Evolutionary conservation across 2,113 vertebrate genomes (phyloP).

Genomic region (Zosterops hypoxanthus): DNA sequence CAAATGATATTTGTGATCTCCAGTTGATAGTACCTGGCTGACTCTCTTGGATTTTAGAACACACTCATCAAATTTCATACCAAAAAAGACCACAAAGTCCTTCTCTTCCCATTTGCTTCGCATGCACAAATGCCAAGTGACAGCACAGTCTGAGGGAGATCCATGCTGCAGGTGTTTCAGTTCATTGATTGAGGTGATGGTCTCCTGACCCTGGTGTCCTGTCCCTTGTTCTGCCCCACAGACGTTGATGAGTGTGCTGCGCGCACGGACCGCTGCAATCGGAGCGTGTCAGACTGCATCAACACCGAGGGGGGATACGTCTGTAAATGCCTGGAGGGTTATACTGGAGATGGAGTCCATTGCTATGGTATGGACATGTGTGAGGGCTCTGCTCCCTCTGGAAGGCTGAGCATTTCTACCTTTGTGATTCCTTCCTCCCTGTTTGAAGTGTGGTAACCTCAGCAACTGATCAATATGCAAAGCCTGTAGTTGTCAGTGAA

Average conservation of each 20-base stretch:
- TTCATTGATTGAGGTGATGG: fast-evolving
- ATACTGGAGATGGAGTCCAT: slow-evolving; percentile 71
- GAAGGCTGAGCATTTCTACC: background rate
- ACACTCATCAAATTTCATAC: background rate
- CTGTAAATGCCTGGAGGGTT: slow-evolving; percentile 78
- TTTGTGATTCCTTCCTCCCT: background rate
- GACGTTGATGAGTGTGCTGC: slow-evolving; percentile 76
- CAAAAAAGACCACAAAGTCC: background rate
- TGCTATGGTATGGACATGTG: slow-evolving; percentile 70
- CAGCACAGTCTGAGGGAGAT: background rate
- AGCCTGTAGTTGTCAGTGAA: background rate
- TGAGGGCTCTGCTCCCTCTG: background rate
- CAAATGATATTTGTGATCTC: background rate
- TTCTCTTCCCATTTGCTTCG: background rate
- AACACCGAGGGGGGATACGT: slow-evolving; percentile 77
- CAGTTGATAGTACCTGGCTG: background rate
- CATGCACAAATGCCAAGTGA: background rate
- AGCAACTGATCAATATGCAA: background rate
- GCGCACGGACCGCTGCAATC: slow-evolving; percentile 38
- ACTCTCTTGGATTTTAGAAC: background rate
- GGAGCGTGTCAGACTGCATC: slow-evolving; percentile 53
- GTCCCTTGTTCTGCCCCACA: background rate
- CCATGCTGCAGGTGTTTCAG: background rate
- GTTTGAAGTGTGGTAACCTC: background rate
- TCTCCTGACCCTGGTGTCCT: fast-evolving